phyloP scores from a whole-genome alignment of 2,113 vertebrate species.

The Platichthys flesus region DNA sequence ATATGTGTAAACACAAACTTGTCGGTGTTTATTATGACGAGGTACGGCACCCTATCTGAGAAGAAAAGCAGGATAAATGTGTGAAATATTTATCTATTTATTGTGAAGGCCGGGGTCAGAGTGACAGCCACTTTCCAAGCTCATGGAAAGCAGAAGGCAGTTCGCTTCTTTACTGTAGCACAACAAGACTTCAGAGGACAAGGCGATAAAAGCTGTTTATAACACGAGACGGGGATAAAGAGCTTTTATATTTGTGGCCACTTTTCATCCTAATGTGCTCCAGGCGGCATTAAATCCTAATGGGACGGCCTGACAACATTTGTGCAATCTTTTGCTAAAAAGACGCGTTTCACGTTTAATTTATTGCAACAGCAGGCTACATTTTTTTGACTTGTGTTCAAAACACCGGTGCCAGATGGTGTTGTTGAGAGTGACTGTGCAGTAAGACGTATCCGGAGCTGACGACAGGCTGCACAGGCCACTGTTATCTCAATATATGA shows the following conservation, averaged over 20 bases:
- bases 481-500: not conserved
- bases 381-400: slow-evolving; percentile 13
- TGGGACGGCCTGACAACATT: slow-evolving; percentile 25
- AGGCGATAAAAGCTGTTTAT: slow-evolving; percentile 35
- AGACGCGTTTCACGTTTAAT: slow-evolving; percentile 5
- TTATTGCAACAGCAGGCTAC: slow-evolving; percentile 16
- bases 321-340: slow-evolving; percentile 22
- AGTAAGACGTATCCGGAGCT: slow-evolving; percentile 10
- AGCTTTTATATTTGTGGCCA: not conserved
- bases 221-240: slow-evolving; percentile 12
- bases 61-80: slow-evolving; percentile 13
- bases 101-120: not conserved
- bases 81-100: not conserved
- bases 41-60: not conserved
- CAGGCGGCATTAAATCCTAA: slow-evolving; percentile 36
- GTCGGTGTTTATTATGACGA: not conserved
- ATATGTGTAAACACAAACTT: slow-evolving; percentile 5
- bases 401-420: not conserved
- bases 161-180: slow-evolving; percentile 29
- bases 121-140: slow-evolving; percentile 19
- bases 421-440: not conserved
- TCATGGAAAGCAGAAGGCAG: not conserved
- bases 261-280: slow-evolving; percentile 35
- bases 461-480: not conserved
- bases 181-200: slow-evolving; percentile 37